phyloP scores from a whole-genome alignment of 64 coral and sea anemone species.

The Stichodactyla helianthus region DNA sequence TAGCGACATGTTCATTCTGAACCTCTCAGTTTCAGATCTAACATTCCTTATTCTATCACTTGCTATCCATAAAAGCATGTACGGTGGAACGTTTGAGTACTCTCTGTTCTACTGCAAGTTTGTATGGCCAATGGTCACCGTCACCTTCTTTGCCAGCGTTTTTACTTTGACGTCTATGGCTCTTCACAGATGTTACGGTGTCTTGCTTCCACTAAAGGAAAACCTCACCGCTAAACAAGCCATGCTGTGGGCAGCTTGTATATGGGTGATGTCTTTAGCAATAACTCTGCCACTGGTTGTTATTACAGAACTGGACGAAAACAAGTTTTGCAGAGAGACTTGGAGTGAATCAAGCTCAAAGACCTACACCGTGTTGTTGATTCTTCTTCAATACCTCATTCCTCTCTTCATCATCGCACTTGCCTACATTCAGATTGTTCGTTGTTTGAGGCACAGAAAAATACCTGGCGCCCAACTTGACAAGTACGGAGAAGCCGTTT shows the following conservation, averaged over 20 bases:
- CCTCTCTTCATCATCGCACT: conserved; percentile 37
- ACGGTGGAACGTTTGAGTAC: conserved; percentile 17
- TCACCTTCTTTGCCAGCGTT: conserved; percentile 59
- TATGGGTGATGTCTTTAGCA: conserved; percentile 49
- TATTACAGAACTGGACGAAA: conserved; percentile 29
- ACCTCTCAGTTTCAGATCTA: conserved; percentile 54
- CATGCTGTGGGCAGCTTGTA: conserved; percentile 25
- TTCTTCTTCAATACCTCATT: conserved; percentile 51
- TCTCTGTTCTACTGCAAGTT: conserved; percentile 55
- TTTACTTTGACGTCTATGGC: conserved; percentile 61
- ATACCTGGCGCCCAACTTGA: conserved; percentile 14
- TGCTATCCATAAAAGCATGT: conserved; percentile 32
- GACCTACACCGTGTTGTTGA: conserved; percentile 34
- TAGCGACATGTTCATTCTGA: conserved; percentile 68
- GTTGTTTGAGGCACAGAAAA: conserved; percentile 32
- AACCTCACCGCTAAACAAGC: conserved; percentile 35
- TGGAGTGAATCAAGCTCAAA: conserved; percentile 32
- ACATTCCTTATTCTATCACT: conserved; percentile 51
- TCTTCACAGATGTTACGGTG: conserved; percentile 49
- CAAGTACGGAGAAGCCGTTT: not conserved
- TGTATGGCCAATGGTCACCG: conserved; percentile 47
- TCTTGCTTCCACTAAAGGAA: conserved; percentile 40
- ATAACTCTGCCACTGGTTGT: conserved; percentile 28
- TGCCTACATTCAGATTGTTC: conserved; percentile 46
- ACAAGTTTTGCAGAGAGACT: conserved; percentile 26